phyloP scores from a whole-genome alignment of 2,888 invertebrate genomes.

The Eupsilia transversa region DNA sequence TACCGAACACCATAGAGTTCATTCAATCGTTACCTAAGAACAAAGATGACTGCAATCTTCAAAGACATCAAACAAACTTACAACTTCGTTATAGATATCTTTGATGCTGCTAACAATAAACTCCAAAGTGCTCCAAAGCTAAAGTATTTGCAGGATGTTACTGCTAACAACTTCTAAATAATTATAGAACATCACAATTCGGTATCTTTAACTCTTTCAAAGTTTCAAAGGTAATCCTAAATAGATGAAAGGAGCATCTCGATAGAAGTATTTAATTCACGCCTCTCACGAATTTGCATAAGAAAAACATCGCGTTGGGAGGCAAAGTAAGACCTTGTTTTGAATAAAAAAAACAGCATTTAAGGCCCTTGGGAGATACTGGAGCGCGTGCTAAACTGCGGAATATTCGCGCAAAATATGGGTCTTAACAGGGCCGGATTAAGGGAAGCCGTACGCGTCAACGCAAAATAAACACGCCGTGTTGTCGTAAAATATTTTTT shows the following conservation, averaged over 20 bases:
- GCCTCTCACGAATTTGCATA: slow-evolving; percentile 69
- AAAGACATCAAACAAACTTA: slow-evolving; percentile 16
- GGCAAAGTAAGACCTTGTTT: slow-evolving; percentile 58
- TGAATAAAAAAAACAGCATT: slow-evolving; percentile 56
- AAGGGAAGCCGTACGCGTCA: slow-evolving; percentile 34
- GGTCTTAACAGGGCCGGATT: slow-evolving; percentile 64
- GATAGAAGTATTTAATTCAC: slow-evolving; percentile 62
- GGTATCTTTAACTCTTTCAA: slow-evolving; percentile 22
- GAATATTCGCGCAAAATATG: slow-evolving; percentile 62
- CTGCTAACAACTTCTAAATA: slow-evolving; percentile 23
- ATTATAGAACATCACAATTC: slow-evolving; percentile 20
- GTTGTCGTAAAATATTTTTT: slow-evolving; percentile 56
- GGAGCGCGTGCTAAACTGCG: slow-evolving; percentile 42
- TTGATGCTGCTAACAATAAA: slow-evolving; percentile 40
- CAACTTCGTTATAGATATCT: slow-evolving; percentile 44
- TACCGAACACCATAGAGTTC: not conserved
- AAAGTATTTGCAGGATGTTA: slow-evolving; percentile 44
- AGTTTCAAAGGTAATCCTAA: slow-evolving; percentile 34
- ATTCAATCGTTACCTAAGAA: slow-evolving; percentile 8
- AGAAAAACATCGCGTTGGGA: slow-evolving; percentile 65
- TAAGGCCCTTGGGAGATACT: slow-evolving; percentile 47
- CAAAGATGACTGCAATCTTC: not conserved
- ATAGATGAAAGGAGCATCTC: slow-evolving; percentile 54
- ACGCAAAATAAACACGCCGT: slow-evolving; percentile 53
- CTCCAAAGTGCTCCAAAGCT: slow-evolving; percentile 17